A percentile compares a stretch with the other conserved stretches of the same genome.
Conservation (phyloP, 2,113 vertebrate species). For the Limanda limanda region DNA sequence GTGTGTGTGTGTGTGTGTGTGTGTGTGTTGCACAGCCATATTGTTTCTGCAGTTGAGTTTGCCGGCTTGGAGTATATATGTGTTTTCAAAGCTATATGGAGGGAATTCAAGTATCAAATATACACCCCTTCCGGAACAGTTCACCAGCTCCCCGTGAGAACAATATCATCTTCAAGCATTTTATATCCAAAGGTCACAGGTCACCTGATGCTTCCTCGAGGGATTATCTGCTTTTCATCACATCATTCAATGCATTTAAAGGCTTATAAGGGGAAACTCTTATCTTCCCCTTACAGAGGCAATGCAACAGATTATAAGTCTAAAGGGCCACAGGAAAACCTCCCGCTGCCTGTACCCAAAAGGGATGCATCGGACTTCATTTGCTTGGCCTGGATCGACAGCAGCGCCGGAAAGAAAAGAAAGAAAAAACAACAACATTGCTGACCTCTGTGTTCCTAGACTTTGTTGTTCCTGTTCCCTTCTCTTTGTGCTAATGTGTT, state of each 20-base stretch:
- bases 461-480: conserved; percentile 8
- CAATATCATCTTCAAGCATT: conserved; percentile 23
- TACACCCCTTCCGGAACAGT: not conserved
- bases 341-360: conserved; percentile 13
- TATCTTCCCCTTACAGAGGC: conserved; percentile 59
- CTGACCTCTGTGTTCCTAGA: conserved; percentile 7
- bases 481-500: not conserved
- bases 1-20: conserved; percentile 57
- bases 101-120: conserved; percentile 1
- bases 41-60: conserved; percentile 43
- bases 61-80: not conserved
- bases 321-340: conserved; percentile 12
- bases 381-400: not conserved
- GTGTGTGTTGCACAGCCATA: conserved; percentile 33
- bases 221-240: conserved; percentile 56
- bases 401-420: not conserved
- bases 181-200: conserved; percentile 51
- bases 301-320: conserved; percentile 54
- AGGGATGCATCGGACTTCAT: conserved; percentile 51
- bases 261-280: conserved; percentile 48
- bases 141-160: conserved; percentile 1
- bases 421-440: not conserved
- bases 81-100: conserved; percentile 7
- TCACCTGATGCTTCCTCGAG: conserved; percentile 31
- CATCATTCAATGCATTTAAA: conserved; percentile 43